These are phyloP conservation scores for Drosophila heteroneura DNA, from an alignment of 2,888 invertebrate genomes.

Conservation along the genomic window DNA sequence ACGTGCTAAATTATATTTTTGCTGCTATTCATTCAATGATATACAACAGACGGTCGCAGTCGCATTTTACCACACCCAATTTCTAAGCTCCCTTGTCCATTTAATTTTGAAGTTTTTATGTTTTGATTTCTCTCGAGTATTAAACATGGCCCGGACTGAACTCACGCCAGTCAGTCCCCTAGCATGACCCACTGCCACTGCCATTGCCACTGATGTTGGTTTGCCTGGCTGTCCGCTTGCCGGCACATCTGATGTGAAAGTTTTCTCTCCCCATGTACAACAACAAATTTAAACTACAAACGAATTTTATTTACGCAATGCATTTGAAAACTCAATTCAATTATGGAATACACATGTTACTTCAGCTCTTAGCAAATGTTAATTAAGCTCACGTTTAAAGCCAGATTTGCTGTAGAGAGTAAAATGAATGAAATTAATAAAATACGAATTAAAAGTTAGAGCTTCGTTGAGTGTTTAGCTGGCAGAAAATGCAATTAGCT, in stretches of 20 bases:
- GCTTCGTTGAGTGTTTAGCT: slow-evolving; percentile 34
- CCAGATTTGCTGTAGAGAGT: slow-evolving; percentile 25
- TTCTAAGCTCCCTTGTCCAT: slow-evolving; percentile 38
- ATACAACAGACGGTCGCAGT: slow-evolving; percentile 28
- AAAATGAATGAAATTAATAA: slow-evolving; percentile 17
- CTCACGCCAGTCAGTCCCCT: slow-evolving; percentile 1
- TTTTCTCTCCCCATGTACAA: slow-evolving; percentile 35
- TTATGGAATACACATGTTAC: slow-evolving; percentile 54
- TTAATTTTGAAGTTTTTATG: slow-evolving; percentile 69
- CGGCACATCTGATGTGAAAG: slow-evolving; percentile 68
- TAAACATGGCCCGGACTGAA: slow-evolving; percentile 14
- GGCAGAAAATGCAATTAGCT: slow-evolving; percentile 64
- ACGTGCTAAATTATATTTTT: slow-evolving; percentile 59
- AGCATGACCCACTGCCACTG: slow-evolving; percentile 23
- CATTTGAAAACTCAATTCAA: slow-evolving; percentile 70
- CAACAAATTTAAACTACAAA: slow-evolving; percentile 68
- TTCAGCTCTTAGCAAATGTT: slow-evolving; percentile 42
- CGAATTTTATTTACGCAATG: slow-evolving; percentile 62
- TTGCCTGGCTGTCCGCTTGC: slow-evolving; percentile 20
- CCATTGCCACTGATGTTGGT: slow-evolving; percentile 27
- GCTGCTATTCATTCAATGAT: slow-evolving; percentile 40
- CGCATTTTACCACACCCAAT: background rate
- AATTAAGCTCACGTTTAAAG: slow-evolving; percentile 60
- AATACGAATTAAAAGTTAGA: slow-evolving; percentile 63
- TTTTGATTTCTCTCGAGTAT: slow-evolving; percentile 70